phyloP scores from a whole-genome alignment of 2,888 invertebrate genomes.

The Branchipolynoe longqiensis region DNA sequence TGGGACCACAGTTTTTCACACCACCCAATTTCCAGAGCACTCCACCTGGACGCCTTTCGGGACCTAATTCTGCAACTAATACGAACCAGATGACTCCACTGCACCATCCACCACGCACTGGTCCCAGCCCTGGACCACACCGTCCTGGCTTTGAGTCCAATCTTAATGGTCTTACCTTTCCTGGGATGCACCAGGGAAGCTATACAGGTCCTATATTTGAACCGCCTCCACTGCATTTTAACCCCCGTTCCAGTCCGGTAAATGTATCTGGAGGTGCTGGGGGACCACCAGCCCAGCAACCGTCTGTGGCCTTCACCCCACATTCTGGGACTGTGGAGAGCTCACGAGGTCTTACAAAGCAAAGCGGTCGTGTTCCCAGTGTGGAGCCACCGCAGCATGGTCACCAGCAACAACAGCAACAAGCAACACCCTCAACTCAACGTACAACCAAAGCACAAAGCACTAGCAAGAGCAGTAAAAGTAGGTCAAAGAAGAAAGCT shows the following conservation, averaged over 20 bases:
- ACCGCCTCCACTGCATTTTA: slow-evolving; percentile 42
- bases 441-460: neutral
- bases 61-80: neutral
- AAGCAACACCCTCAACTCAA: slow-evolving; percentile 17
- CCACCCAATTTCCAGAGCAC: slow-evolving; percentile 6
- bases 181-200: slow-evolving; percentile 11
- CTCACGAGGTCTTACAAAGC: too few species aligned
- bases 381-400: neutral
- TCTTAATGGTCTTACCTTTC: neutral
- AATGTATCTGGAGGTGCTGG: neutral
- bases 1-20: neutral
- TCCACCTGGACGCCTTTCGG: neutral
- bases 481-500: slow-evolving; percentile 41
- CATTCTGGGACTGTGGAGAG: neutral
- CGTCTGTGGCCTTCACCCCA: slow-evolving; percentile 1
- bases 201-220: slow-evolving; percentile 39
- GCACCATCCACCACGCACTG: slow-evolving; percentile 43
- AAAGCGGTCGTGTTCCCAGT: too few species aligned
- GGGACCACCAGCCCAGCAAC: neutral
- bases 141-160: slow-evolving; percentile 16
- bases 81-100: slow-evolving; percentile 29
- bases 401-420: slow-evolving; percentile 45
- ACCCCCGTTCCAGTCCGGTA: neutral
- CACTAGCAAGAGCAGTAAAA: slow-evolving; percentile 31
- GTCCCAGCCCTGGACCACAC: slow-evolving; percentile 41